Percentiles rank a stretch among this genome's conserved stretches.
Evolutionary conservation across 2,113 vertebrate genomes (phyloP).

Genomic region (Synodontis membranacea): DNA sequence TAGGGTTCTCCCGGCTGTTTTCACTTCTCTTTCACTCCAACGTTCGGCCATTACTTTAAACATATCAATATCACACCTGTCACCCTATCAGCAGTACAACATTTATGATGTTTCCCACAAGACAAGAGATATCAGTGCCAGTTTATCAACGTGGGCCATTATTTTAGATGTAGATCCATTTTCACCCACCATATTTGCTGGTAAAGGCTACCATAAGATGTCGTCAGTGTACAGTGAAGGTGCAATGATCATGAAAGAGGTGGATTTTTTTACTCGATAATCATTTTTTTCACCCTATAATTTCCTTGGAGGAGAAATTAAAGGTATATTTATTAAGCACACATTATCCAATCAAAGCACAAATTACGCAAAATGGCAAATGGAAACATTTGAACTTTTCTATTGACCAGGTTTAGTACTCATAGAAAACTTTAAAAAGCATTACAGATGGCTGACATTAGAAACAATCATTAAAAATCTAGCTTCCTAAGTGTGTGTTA

Average conservation of each 20-base stretch:
- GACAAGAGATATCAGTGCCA: neutral
- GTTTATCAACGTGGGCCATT: neutral
- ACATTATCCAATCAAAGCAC: neutral
- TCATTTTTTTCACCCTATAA: neutral
- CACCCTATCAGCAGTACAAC: neutral
- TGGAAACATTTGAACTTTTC: neutral
- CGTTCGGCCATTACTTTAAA: neutral
- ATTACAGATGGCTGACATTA: neutral
- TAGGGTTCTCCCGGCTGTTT: neutral
- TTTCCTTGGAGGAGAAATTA: neutral
- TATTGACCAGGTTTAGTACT: neutral
- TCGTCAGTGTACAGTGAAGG: neutral
- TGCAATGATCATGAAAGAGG: neutral
- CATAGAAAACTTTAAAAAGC: neutral
- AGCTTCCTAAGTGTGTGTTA: no score
- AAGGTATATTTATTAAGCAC: neutral
- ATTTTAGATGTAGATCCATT: neutral
- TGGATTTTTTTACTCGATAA: neutral
- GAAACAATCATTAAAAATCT: neutral
- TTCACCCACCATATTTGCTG: neutral
- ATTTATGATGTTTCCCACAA: no score
- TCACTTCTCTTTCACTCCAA: slow-evolving; percentile 21
- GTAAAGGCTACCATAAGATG: neutral
- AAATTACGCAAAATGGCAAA: neutral
- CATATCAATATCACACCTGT: neutral